phyloP scores from a whole-genome alignment of 2,888 invertebrate genomes.

The Drosophila maculinotata region DNA sequence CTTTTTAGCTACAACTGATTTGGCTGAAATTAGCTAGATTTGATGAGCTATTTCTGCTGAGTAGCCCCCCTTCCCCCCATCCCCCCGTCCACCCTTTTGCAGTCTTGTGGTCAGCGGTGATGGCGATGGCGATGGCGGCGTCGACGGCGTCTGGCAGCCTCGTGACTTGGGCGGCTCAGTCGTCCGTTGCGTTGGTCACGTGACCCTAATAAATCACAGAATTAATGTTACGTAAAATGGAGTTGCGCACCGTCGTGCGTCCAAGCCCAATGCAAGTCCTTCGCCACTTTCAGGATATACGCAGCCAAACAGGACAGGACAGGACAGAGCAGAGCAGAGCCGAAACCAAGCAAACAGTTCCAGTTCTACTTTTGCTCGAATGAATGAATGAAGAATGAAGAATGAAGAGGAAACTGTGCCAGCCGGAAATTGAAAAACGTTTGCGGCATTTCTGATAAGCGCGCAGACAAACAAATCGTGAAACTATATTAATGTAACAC shows the following conservation, averaged over 20 bases:
- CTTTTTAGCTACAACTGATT: conserved; percentile 2
- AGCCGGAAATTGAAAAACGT: conserved; percentile 78
- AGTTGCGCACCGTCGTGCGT: conserved; percentile 77
- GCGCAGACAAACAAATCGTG: conserved; percentile 39
- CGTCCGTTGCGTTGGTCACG: conserved; percentile 85
- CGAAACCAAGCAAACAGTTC: conserved; percentile 10
- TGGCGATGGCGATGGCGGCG: conserved; percentile 12
- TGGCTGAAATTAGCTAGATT: conserved; percentile 36
- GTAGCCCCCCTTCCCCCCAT: background rate
- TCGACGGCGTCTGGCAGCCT: conserved; percentile 47
- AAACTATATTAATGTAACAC: conserved; percentile 31
- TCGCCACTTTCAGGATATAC: conserved; percentile 12
- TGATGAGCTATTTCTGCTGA: conserved; percentile 40
- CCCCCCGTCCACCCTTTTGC: background rate
- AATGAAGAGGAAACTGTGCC: conserved; percentile 63
- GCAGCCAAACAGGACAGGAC: background rate
- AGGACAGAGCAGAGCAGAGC: background rate
- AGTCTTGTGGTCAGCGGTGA: conserved; percentile 45
- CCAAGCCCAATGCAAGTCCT: conserved; percentile 47
- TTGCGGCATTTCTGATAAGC: conserved; percentile 77
- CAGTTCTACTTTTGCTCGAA: conserved; percentile 19
- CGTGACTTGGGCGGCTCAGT: conserved; percentile 71
- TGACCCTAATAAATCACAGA: conserved; percentile 86
- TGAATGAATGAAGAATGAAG: background rate
- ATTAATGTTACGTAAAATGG: conserved; percentile 86